A percentile compares a stretch with the other conserved stretches of the same genome.
phyloP scores from a whole-genome alignment of 2,888 invertebrate genomes.

The Lamellibrachia satsuma region DNA sequence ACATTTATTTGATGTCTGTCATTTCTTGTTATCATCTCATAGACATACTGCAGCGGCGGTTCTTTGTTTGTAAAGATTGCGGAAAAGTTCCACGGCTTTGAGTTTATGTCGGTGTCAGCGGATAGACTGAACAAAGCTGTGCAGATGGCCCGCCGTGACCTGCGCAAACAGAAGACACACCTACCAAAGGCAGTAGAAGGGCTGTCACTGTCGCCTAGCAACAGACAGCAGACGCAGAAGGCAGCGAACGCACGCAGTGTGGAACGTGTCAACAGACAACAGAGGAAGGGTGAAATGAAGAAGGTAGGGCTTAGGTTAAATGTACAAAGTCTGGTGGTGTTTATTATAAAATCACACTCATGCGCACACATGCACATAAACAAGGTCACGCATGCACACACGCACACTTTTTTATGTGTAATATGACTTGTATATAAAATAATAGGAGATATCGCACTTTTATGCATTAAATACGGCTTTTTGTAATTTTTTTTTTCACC shows the following conservation, averaged over 20 bases:
- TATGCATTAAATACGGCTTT: too few species aligned
- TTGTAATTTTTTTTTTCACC: too few species aligned
- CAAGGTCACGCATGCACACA: too few species aligned
- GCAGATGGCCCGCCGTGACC: neutral
- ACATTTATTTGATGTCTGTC: too few species aligned
- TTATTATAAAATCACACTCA: too few species aligned
- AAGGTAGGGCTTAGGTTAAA: neutral
- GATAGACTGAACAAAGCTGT: neutral
- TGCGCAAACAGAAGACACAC: neutral
- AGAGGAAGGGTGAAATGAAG: neutral
- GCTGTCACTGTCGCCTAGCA: neutral
- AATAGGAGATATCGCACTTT: too few species aligned
- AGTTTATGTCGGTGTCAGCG: neutral
- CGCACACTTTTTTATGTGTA: too few species aligned
- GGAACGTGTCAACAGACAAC: neutral
- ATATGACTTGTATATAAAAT: too few species aligned
- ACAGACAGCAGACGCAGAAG: neutral
- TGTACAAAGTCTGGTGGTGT: neutral
- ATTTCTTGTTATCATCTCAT: too few species aligned
- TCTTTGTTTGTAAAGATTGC: conserved; percentile 12
- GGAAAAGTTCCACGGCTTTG: conserved; percentile 5
- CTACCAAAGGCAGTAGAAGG: neutral
- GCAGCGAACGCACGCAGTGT: too few species aligned
- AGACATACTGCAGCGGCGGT: neutral
- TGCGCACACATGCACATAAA: too few species aligned